Percentiles rank a stretch among this genome's conserved stretches.
These are phyloP conservation scores for Genyomyrus donnyi DNA, from an alignment of 2,113 vertebrate genomes.

Conservation along the genomic window DNA sequence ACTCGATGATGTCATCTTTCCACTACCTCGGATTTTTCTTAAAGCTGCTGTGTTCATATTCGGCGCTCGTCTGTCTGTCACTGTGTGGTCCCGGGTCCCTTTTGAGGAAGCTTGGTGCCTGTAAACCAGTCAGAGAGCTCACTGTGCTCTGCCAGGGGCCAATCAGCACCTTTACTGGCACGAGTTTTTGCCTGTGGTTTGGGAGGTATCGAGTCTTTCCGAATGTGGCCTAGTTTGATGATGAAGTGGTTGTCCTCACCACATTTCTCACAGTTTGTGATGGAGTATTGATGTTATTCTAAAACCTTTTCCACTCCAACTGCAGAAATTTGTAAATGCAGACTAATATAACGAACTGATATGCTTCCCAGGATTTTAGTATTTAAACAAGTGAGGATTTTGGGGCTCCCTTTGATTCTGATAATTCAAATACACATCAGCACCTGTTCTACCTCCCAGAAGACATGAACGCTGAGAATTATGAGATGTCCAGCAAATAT, in stretches of 20 bases:
- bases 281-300: background rate
- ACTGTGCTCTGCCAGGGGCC: background rate
- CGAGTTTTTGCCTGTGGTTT: background rate
- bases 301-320: background rate
- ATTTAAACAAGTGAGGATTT: background rate
- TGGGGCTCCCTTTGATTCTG: background rate
- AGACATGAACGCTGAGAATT: background rate
- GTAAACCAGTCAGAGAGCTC: background rate
- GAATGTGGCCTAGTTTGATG: background rate
- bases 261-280: background rate
- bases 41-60: slow-evolving; percentile 1
- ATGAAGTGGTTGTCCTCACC: background rate
- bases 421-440: background rate
- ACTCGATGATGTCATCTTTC: slow-evolving; percentile 5
- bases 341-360: background rate
- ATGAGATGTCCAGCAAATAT: background rate
- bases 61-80: background rate
- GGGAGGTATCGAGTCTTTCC: background rate
- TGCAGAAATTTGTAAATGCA: slow-evolving; percentile 2
- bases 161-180: background rate
- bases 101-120: background rate
- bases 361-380: background rate
- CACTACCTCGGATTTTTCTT: background rate
- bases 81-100: background rate
- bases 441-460: background rate